A percentile compares a stretch with the other conserved stretches of the same genome.
These are phyloP conservation scores for Drosophila picticornis DNA, from an alignment of 2,888 invertebrate genomes.

Conservation along the genomic window DNA sequence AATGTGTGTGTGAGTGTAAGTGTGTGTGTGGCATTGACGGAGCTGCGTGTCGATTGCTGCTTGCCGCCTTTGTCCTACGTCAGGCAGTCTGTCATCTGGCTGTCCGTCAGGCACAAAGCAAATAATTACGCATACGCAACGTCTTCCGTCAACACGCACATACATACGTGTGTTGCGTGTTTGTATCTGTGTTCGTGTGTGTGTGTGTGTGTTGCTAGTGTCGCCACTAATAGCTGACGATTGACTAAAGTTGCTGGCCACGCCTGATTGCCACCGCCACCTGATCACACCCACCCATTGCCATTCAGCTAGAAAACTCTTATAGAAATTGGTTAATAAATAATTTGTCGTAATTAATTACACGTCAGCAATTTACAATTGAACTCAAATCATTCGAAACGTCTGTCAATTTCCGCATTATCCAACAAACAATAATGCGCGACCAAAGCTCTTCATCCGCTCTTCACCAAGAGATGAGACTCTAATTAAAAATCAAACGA, in stretches of 20 bases:
- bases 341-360: conserved; percentile 71
- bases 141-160: conserved; percentile 52
- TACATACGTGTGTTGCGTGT: conserved; percentile 33
- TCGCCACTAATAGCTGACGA: conserved; percentile 68
- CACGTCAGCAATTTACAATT: conserved; percentile 64
- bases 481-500: conserved; percentile 62
- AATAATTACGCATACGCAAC: conserved; percentile 75
- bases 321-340: conserved; percentile 69
- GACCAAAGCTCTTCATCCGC: conserved; percentile 28
- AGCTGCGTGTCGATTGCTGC: conserved; percentile 56
- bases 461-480: conserved; percentile 15
- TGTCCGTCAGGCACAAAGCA: conserved; percentile 40
- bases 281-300: not conserved
- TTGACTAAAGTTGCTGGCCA: conserved; percentile 65
- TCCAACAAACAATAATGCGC: conserved; percentile 46
- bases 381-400: conserved; percentile 48
- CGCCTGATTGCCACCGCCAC: conserved; percentile 19
- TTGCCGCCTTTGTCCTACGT: conserved; percentile 29
- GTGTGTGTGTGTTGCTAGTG: conserved; percentile 43
- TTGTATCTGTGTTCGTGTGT: not conserved
- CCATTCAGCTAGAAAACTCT: conserved; percentile 38
- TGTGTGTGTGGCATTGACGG: conserved; percentile 23
- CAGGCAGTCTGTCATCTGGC: not conserved
- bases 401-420: conserved; percentile 51
- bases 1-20: conserved; percentile 29